Conservation (phyloP, 2,113 vertebrate species). For the Ciconia stormi region DNA sequence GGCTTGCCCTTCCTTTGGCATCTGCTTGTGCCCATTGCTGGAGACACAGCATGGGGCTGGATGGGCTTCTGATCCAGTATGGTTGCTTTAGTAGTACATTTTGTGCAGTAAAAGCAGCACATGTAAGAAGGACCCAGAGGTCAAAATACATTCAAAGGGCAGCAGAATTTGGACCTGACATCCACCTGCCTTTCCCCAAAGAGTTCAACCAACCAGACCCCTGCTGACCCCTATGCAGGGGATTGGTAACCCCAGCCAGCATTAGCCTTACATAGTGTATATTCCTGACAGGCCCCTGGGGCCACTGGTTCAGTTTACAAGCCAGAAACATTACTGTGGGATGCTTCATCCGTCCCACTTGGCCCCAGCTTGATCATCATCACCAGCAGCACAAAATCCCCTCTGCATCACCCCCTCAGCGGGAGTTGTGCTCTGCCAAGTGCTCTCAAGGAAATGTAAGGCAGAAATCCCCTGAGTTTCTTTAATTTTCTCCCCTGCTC, state of each 20-base stretch:
- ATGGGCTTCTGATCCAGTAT: not conserved
- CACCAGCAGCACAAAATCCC: not conserved
- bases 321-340: not conserved
- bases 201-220: not conserved
- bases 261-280: not conserved
- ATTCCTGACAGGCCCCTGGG: not conserved
- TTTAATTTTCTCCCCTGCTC: not conserved
- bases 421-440: not conserved
- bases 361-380: not conserved
- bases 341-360: not conserved
- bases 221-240: not conserved
- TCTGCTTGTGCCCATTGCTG: not conserved
- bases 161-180: not conserved
- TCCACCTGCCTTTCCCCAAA: not conserved
- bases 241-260: not conserved
- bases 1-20: not conserved
- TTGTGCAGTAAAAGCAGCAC: not conserved
- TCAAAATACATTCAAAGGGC: not conserved
- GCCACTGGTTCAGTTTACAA: not conserved
- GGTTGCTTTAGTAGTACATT: not conserved
- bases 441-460: not conserved
- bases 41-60: not conserved
- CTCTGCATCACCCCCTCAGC: fast-evolving
- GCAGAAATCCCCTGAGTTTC: not conserved
- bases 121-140: not conserved